These are phyloP conservation scores for Lithophane socia DNA, from an alignment of 2,888 invertebrate species.

Conservation along the genomic window DNA sequence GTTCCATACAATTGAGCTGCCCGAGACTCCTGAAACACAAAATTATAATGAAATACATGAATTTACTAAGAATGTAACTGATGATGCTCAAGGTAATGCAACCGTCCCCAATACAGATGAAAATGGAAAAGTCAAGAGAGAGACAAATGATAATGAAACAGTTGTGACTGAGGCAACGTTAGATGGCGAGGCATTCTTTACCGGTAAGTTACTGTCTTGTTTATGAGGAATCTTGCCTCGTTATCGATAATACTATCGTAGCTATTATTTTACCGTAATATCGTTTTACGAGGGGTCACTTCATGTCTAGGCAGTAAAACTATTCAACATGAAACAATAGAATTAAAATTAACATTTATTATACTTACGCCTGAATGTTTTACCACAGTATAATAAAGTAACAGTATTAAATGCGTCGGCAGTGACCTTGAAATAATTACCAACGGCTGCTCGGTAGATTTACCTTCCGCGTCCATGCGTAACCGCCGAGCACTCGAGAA, in stretches of 20 bases:
- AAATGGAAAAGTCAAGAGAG: constrained; percentile 69
- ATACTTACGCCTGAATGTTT: neutral
- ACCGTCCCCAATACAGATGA: constrained; percentile 53
- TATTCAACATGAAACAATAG: constrained; percentile 35
- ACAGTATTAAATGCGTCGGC: no score
- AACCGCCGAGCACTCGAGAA: no score
- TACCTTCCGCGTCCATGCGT: no score
- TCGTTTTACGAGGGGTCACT: constrained; percentile 15
- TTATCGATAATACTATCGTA: neutral
- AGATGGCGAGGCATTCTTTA: constrained; percentile 65
- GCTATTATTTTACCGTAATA: neutral
- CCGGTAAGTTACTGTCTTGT: constrained; percentile 69
- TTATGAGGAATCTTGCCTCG: neutral
- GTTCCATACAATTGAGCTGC: constrained; percentile 75
- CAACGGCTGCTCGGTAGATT: no score
- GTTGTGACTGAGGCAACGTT: constrained; percentile 50
- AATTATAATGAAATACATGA: constrained; percentile 49
- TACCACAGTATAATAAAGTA: no score
- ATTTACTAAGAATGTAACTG: constrained; percentile 55
- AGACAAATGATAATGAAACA: constrained; percentile 61
- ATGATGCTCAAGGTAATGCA: constrained; percentile 69
- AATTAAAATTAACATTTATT: constrained; percentile 19
- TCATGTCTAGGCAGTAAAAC: constrained; percentile 5
- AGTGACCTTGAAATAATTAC: no score
- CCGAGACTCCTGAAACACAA: constrained; percentile 58